These are phyloP conservation scores for Drosophila atroscutellata DNA, from an alignment of 2,888 invertebrate species.

Conservation along the genomic window DNA sequence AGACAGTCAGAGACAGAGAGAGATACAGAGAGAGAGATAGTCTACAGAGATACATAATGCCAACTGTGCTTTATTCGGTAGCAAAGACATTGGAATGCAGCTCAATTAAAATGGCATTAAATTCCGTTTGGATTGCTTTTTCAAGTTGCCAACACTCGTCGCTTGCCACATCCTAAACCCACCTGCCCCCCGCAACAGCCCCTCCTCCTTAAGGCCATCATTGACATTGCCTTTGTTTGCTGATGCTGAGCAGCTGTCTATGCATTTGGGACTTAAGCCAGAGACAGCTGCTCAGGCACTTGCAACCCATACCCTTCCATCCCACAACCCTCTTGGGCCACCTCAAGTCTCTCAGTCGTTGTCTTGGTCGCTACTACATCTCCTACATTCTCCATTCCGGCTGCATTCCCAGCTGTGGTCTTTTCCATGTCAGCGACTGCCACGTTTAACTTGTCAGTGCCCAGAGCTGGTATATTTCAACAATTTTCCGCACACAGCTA, in stretches of 20 bases:
- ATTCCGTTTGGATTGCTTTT: slow-evolving; percentile 76
- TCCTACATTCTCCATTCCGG: not conserved
- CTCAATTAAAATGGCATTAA: slow-evolving; percentile 83
- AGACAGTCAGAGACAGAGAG: not conserved
- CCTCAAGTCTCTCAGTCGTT: slow-evolving; percentile 2
- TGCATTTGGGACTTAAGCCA: slow-evolving; percentile 75
- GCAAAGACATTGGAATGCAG: slow-evolving; percentile 66
- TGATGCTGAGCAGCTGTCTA: slow-evolving; percentile 64
- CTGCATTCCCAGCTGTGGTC: slow-evolving; percentile 67
- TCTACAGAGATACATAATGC: not conserved
- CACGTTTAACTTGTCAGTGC: slow-evolving; percentile 54
- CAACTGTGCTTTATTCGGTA: slow-evolving; percentile 16
- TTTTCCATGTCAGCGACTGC: slow-evolving; percentile 71
- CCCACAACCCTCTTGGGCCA: not conserved
- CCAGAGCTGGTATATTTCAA: slow-evolving; percentile 53
- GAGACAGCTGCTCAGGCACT: slow-evolving; percentile 61
- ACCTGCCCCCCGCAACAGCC: slow-evolving; percentile 13
- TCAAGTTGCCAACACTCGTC: slow-evolving; percentile 43
- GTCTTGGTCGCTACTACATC: not conserved
- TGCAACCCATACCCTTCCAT: not conserved
- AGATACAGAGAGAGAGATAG: not conserved
- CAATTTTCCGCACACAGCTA: slow-evolving; percentile 54
- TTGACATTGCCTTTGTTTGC: slow-evolving; percentile 50
- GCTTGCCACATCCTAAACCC: slow-evolving; percentile 3
- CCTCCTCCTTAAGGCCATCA: not conserved